Evolutionary conservation across 2,797 vertebrate species (phyloP).

Genomic region (Coccyzus lansbergi): DNA sequence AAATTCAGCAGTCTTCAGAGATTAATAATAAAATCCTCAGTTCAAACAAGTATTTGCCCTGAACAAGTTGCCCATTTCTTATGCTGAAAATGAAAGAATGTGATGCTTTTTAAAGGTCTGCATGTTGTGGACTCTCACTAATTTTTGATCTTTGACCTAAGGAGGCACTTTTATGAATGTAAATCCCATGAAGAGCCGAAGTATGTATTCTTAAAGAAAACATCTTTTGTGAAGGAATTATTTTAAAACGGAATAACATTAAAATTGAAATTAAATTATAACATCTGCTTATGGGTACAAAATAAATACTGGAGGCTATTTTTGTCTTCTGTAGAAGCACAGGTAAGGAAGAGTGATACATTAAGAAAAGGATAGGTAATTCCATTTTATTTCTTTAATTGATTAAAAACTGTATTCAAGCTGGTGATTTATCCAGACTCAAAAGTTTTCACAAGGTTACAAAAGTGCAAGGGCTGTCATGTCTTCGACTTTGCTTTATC

Average conservation of each 20-base stretch:
- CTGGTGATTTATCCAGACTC: background rate
- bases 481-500: background rate
- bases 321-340: background rate
- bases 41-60: slow-evolving; percentile 99
- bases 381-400: background rate
- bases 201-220: slow-evolving; percentile 24
- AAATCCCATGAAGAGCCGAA: slow-evolving; percentile 44
- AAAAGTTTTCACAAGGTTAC: background rate
- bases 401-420: background rate
- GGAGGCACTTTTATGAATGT: slow-evolving; percentile 81
- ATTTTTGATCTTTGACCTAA: slow-evolving; percentile 92
- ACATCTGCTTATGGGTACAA: background rate
- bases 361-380: background rate
- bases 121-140: slow-evolving; percentile 88
- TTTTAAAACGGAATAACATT: background rate
- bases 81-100: slow-evolving; percentile 96
- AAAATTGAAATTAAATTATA: background rate
- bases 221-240: slow-evolving; percentile 29
- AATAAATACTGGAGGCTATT: background rate
- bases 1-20: slow-evolving; percentile 94
- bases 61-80: slow-evolving; percentile 97
- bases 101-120: slow-evolving; percentile 87
- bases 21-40: slow-evolving; percentile 99
- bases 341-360: background rate
- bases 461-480: background rate